These are phyloP conservation scores for Empidonax traillii DNA, from an alignment of 2,113 vertebrate genomes.

Conservation along the genomic window DNA sequence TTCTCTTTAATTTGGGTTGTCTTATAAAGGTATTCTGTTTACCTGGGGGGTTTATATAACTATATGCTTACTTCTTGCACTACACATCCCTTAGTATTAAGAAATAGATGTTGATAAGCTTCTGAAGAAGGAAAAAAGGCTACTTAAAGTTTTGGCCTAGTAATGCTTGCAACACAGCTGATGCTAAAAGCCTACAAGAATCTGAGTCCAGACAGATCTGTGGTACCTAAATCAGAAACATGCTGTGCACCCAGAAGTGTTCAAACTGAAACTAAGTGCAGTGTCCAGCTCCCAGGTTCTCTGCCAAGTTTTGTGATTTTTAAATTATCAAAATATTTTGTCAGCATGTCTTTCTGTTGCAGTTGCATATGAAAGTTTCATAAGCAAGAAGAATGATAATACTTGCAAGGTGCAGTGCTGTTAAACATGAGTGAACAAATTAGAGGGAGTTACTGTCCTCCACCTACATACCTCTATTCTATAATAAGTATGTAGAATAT, in stretches of 20 bases:
- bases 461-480: not conserved
- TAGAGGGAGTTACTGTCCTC: not conserved
- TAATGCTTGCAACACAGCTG: not conserved
- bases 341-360: not conserved
- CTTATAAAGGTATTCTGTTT: not conserved
- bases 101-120: not conserved
- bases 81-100: not conserved
- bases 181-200: not conserved
- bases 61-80: not conserved
- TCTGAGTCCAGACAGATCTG: not conserved
- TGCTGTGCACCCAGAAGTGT: not conserved
- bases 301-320: not conserved
- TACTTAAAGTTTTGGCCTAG: not conserved
- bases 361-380: not conserved
- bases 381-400: not conserved
- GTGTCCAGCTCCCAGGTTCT: not conserved
- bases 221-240: not conserved
- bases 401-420: not conserved
- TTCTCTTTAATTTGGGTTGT: not conserved
- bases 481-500: not conserved
- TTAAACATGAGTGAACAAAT: not conserved
- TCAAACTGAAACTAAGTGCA: not conserved
- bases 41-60: fast-evolving
- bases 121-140: not conserved
- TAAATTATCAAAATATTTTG: not conserved